Evolutionary conservation across 2,888 invertebrate genomes (phyloP), one percentile per base, ranked within the genome.

Genomic region (Lucinisca nassula): DNA sequence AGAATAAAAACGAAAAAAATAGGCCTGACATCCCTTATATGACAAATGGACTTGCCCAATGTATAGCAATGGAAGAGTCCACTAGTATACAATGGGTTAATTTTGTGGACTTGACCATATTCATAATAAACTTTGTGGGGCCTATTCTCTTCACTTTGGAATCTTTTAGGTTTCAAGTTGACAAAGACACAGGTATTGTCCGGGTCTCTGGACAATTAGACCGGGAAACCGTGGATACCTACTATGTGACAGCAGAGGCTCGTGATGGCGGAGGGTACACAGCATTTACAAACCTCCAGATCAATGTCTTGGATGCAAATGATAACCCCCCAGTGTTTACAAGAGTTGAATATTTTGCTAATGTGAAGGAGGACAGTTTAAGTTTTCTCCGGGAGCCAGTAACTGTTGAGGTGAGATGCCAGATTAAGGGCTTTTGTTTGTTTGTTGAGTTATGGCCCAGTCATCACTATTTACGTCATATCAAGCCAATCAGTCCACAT

Each of bases 181-280:
- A 76, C 55, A 76, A 76, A n/a, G 35, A 96, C 58, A 97, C 97
- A 14, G 98, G 98, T 0, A 97, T 97, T 8, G 95, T 98, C 12
- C 97, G 97, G 85, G 97, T 98, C 0, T 97, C 82, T 14, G 94
- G 92, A 27, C 84, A 79, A 17, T 96, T 98, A 72, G 98, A 98
- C 95, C 98, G 98, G 94, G 98, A 98, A 95, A 97, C 97, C 17
- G 98, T 98, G 92, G 98, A 98, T 92, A 98, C 98, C 84, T 98
- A 98, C 91, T 98, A 98, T 84, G 96, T 98, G 82, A 98, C 98
- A 0, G 97, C 98, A 79, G 98, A 98, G 88, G 98, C 98, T 0
- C 97, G 97, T 88, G 98, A 98, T 95, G 98, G 98, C 0, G 98
- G 98, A 0, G 98, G 98, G 0, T 91, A 94, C 24, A 87, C 94